phyloP scores from a whole-genome alignment of 2,888 invertebrate species.

The Caenorhabditis sulstoni region DNA sequence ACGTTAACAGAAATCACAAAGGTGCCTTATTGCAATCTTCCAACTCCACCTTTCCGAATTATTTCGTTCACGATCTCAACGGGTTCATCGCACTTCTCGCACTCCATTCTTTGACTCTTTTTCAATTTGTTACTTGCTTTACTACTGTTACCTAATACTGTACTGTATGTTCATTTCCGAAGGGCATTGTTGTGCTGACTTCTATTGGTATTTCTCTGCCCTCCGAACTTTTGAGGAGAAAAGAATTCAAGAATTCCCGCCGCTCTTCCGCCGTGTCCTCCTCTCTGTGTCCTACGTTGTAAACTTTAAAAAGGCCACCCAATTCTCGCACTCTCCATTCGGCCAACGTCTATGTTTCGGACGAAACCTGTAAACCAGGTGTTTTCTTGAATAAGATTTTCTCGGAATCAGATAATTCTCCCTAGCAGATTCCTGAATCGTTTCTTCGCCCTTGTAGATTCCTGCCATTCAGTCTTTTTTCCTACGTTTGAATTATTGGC shows the following conservation, averaged over 20 bases:
- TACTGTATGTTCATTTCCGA: conserved; percentile 14
- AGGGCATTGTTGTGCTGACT: conserved; percentile 4
- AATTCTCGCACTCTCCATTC: conserved; percentile 31
- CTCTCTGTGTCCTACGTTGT: conserved; percentile 37
- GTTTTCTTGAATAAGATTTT: background rate
- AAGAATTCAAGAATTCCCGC: conserved; percentile 25
- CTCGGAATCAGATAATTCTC: conserved; percentile 5
- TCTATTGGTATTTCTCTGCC: conserved; percentile 6
- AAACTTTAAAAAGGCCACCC: conserved; percentile 36
- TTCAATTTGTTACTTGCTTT: background rate
- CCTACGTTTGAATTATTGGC: conserved; percentile 8
- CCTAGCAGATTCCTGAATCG: background rate
- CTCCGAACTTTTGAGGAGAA: conserved; percentile 2
- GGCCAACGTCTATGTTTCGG: conserved; percentile 23
- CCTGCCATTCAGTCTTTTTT: conserved; percentile 25
- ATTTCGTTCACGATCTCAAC: conserved; percentile 3
- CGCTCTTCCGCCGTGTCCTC: background rate
- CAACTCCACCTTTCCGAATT: background rate
- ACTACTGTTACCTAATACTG: conserved; percentile 11
- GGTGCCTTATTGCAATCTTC: background rate
- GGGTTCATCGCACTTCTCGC: conserved; percentile 37
- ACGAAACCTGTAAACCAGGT: conserved; percentile 1
- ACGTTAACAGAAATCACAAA: conserved; percentile 5
- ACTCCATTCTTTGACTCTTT: background rate
- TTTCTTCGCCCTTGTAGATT: conserved; percentile 13